Conservation (phyloP, 2,888 invertebrate species). For the Ischnura elegans region DNA sequence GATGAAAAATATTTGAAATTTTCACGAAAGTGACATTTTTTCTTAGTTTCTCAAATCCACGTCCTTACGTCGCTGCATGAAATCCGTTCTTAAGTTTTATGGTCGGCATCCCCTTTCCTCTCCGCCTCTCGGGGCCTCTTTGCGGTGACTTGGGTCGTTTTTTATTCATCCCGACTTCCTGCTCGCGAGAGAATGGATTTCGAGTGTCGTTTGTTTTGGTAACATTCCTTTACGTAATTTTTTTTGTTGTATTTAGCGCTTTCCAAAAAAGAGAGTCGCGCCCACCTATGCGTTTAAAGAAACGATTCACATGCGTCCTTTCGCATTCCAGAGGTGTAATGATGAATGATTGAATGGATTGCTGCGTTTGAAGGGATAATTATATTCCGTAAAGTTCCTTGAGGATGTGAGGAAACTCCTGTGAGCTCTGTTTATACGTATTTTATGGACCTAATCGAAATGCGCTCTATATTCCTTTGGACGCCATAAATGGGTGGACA, state of each 20-base stretch:
- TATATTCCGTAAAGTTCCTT: too few species aligned
- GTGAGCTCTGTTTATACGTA: too few species aligned
- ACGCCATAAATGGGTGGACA: too few species aligned
- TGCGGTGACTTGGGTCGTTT: neutral
- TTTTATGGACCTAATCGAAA: too few species aligned
- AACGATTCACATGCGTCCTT: neutral
- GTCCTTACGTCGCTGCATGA: too few species aligned
- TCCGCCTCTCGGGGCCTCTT: neutral
- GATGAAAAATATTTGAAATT: neutral
- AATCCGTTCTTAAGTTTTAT: too few species aligned
- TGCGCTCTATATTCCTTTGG: too few species aligned
- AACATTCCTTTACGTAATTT: neutral
- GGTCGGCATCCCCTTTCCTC: neutral
- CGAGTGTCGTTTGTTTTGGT: neutral
- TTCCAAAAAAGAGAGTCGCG: neutral
- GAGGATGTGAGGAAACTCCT: too few species aligned
- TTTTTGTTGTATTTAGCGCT: too few species aligned
- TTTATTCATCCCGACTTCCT: neutral
- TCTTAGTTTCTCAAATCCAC: too few species aligned
- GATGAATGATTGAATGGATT: neutral
- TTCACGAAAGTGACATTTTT: too few species aligned
- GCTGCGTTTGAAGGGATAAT: too few species aligned
- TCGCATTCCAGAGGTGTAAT: neutral
- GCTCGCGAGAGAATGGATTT: neutral
- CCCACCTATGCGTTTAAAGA: neutral